A percentile compares a stretch with the other conserved stretches of the same genome.
Evolutionary conservation across 2,113 vertebrate species (phyloP).

Genomic region (Hydropotes inermis): DNA sequence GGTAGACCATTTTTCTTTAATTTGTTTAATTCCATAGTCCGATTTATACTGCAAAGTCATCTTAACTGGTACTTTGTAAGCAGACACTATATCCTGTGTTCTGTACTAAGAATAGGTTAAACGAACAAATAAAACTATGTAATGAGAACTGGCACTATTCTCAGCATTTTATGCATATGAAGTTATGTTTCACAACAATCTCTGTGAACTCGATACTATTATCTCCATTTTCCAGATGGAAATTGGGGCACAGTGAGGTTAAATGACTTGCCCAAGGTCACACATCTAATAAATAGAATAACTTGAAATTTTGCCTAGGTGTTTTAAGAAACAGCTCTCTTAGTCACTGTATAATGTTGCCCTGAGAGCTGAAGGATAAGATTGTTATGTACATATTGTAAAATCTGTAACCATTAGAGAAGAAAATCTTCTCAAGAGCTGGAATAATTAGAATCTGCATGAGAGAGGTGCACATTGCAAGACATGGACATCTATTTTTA

Average conservation of each 20-base stretch:
- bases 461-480: not conserved
- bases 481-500: not conserved
- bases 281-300: not conserved
- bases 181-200: not conserved
- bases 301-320: not conserved
- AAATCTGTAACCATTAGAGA: not conserved
- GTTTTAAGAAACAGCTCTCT: not conserved
- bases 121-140: not conserved
- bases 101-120: not conserved
- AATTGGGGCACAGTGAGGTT: not conserved
- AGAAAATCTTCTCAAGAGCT: not conserved
- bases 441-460: not conserved
- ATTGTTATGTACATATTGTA: not conserved
- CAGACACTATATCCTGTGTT: not conserved
- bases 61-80: not conserved
- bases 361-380: not conserved
- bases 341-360: not conserved
- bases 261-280: not conserved
- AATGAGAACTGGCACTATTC: not conserved
- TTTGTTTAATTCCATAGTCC: not conserved
- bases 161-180: not conserved
- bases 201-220: not conserved
- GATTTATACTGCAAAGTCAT: not conserved
- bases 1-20: not conserved
- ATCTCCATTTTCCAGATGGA: not conserved